Base-by-base conservation (phyloP, 1,140 invertebrate species). In the Tetramorium simillimum region DNA sequence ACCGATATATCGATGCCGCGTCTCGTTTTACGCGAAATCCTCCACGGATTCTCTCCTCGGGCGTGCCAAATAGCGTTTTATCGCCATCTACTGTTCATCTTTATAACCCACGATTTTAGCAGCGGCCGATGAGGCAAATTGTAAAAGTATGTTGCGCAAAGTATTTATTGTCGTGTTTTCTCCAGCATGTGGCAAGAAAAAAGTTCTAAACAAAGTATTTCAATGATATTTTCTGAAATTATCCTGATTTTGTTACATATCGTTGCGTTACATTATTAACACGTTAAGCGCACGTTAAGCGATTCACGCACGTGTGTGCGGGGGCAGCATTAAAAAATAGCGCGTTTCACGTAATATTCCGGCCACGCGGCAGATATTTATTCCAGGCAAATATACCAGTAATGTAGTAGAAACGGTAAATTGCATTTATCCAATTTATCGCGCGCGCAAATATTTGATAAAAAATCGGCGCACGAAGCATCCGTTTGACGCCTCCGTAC, bases 71-170 rank as follows among this genome's bases (percentile, higher is more conserved):
- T n/a, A 21, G 33, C 16, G 37, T 43, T 37, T 58, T 3, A 43
- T 81, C 78, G 78, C 78, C 78, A 81, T 70, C 78, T 81, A 58
- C 40, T 56, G 37, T n/a, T 12, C 51, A 56, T 4, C 10, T 56
- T 58, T 43, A 2, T 21, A 70, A 81, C 78, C 24, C n/a, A 78
- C 1, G 9, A 63, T 78, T 40, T 7, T 21, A 28, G 1, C 37
- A 70, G 58, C 65, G 3, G 65, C 69, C 65, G 51, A 81, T 81
- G 67, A 81, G 24, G 18, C 10, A 18, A 81, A 7, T 67, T n/a
- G 14, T 40, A 9, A 5, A 58, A 60, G 21, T 10, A n/a, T 28
- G 0, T 51, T n/a, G 10, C 10, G 4, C 7, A 28, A 58, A 49
- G 16, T 21, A 51, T 51, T 53, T 70, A 24, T 58, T 6, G 5